These are phyloP conservation scores for Stegana nigrithorax DNA, from an alignment of 2,888 invertebrate genomes.

Conservation along the genomic window DNA sequence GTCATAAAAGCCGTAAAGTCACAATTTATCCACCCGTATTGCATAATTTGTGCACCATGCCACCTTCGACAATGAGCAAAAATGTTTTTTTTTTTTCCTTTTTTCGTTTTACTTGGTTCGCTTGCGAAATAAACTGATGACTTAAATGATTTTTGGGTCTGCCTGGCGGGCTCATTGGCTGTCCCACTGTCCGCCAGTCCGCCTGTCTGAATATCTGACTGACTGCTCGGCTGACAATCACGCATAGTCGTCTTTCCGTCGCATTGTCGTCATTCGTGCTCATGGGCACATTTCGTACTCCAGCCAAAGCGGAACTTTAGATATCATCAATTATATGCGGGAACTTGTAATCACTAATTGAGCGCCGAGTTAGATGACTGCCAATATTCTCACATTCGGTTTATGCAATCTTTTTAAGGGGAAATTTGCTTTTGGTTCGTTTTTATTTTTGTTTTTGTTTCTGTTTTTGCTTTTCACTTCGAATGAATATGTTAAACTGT, in stretches of 20 bases:
- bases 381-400: no score
- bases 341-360: not conserved
- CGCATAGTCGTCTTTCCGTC: not conserved
- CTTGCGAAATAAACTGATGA: no score
- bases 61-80: not conserved
- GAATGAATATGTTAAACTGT: no score
- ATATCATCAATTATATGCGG: constrained; percentile 36
- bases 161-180: no score
- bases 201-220: not conserved
- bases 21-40: constrained; percentile 42
- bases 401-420: no score
- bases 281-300: not conserved
- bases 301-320: constrained; percentile 14
- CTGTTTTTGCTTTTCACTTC: no score
- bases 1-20: constrained; percentile 45
- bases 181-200: not conserved
- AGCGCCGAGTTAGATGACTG: not conserved
- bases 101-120: no score
- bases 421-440: no score
- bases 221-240: not conserved
- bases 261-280: constrained; percentile 28
- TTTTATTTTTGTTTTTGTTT: not conserved
- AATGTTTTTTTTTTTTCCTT: not conserved
- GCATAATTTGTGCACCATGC: constrained; percentile 37
- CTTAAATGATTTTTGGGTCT: no score